These are phyloP conservation scores for Eudasyphora cyanicolor DNA, from an alignment of 2,888 invertebrate genomes.

Conservation along the genomic window DNA sequence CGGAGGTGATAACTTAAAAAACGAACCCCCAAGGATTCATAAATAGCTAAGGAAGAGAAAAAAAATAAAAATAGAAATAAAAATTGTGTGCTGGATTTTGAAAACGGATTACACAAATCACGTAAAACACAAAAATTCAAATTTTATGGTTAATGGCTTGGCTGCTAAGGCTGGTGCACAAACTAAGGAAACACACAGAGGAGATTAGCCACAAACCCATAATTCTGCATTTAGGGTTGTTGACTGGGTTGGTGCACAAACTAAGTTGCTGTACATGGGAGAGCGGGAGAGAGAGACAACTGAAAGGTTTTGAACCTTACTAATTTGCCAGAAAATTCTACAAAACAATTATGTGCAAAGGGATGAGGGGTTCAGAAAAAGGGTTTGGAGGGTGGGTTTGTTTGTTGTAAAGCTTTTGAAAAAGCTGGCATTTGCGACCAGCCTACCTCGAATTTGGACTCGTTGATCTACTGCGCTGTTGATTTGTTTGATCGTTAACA, in stretches of 20 bases:
- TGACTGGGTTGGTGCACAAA: conserved; percentile 45
- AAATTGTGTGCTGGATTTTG: conserved; percentile 42
- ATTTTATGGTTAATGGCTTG: background rate
- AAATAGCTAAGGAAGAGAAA: conserved; percentile 55
- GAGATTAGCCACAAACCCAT: conserved; percentile 47
- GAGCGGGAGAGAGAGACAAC: conserved; percentile 35
- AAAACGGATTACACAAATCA: background rate
- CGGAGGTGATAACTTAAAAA: conserved; percentile 2
- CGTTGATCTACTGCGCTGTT: conserved; percentile 81
- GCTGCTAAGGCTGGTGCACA: background rate
- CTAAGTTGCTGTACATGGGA: conserved; percentile 61
- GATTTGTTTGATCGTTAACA: conserved; percentile 87
- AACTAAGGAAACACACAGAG: too few species aligned
- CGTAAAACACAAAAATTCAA: conserved; percentile 26
- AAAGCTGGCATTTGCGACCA: conserved; percentile 55
- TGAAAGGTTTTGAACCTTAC: conserved; percentile 30
- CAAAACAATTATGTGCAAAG: conserved; percentile 41
- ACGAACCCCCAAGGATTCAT: conserved; percentile 40
- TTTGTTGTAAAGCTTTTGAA: conserved; percentile 56
- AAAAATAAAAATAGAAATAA: conserved; percentile 31
- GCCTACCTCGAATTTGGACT: conserved; percentile 80
- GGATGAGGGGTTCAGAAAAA: background rate
- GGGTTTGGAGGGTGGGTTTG: conserved; percentile 36
- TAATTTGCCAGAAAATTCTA: conserved; percentile 43
- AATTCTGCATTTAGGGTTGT: conserved; percentile 2